Conservation (phyloP, 2,797 vertebrate genomes). For the Catharus ustulatus region DNA sequence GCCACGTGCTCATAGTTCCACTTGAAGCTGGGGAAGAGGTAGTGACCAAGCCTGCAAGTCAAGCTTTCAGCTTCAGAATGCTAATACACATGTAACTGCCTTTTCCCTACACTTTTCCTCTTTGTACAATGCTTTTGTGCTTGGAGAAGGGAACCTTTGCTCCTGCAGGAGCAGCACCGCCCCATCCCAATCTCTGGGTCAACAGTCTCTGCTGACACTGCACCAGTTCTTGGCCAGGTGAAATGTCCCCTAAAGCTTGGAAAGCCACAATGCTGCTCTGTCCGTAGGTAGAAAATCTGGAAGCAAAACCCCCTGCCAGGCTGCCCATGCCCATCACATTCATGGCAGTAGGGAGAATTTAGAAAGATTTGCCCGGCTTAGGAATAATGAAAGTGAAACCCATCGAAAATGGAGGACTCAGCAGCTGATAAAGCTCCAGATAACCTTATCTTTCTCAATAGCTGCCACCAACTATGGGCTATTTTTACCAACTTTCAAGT, state of each 20-base stretch:
- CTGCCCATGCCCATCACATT: neutral
- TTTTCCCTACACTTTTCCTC: neutral
- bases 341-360: rapidly evolving
- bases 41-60: neutral
- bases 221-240: neutral
- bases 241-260: neutral
- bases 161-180: rapidly evolving
- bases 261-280: neutral
- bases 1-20: neutral
- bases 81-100: neutral
- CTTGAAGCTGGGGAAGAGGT: neutral
- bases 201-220: neutral
- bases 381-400: neutral
- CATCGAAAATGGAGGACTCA: neutral
- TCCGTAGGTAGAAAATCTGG: neutral
- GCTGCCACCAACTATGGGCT: neutral
- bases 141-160: constrained; percentile 8
- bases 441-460: neutral
- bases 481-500: constrained; percentile 44
- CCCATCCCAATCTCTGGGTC: rapidly evolving
- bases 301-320: neutral
- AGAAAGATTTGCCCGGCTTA: neutral
- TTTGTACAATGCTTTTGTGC: neutral
- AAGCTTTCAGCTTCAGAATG: neutral
- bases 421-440: neutral